Base-by-base conservation (phyloP, 2,797 vertebrate genomes). In the Rhinoraja longicauda region DNA sequence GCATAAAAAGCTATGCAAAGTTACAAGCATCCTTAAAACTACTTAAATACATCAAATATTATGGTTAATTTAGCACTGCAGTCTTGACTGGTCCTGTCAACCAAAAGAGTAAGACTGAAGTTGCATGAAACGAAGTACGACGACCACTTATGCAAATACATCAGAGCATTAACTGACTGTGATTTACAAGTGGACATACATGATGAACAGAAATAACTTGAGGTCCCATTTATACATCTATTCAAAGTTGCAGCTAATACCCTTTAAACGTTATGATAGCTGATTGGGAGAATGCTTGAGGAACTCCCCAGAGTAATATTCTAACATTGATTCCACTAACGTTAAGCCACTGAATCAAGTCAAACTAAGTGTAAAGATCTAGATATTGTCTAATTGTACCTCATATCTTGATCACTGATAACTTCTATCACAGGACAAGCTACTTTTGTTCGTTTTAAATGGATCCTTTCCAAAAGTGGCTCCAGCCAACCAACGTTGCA, bases 401-500 rank as follows among this genome's bases (percentile, higher is more conserved):
- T 99, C 98, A 99, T 97, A 95, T 99, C 99, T 94, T 98, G 98
- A 95, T 99, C 98, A 0, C 95, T 98, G 96, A 99, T 97, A 93
- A 99, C 98, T 95, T 99, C 99, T 45, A 99, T 99, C 93, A 99
- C 99, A 0, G 99, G 99, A 93, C 99, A 99, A 78, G 97, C 97
- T 0, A 99, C 99, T 94, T 98, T 99, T 94, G 95, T 95, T 24
- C 96, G 97, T 95, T 97, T 97, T 95, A 96, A 93, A 59, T 96
- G 97, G 93, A 99, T 94, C 94, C 98, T 97, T 94, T 99, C 98
- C 94, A 99, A 94, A 93, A 99, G 97, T 0, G 99, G 99, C 95
- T 99, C 98, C 96, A 99, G 95, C 99, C 99, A 99, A 4, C 99
- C 99, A 93, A 99, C 96, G 0, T 99, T 99, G 94, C 99, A 99